A percentile compares a stretch with the other conserved stretches of the same genome.
These are phyloP conservation scores for Spizaetus ornatus DNA, from an alignment of 2,113 vertebrate species.

Conservation along the genomic window DNA sequence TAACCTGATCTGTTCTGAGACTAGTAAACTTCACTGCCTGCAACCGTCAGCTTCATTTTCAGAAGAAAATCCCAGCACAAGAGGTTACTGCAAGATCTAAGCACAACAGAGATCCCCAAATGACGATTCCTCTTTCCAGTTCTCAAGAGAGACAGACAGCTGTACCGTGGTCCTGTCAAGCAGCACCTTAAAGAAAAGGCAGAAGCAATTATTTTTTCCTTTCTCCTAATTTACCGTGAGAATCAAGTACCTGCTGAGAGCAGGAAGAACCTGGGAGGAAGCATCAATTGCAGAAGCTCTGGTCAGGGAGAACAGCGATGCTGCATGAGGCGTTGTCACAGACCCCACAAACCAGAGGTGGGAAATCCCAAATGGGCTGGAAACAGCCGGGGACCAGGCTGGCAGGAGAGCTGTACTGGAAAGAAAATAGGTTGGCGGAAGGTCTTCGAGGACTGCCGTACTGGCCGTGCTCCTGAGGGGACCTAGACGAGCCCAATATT, in stretches of 20 bases:
- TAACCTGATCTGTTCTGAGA: background rate
- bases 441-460: background rate
- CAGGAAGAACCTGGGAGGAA: background rate
- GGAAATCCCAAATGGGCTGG: background rate
- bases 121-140: background rate
- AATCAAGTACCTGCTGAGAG: background rate
- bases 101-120: background rate
- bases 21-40: background rate
- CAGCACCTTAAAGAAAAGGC: background rate
- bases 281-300: background rate
- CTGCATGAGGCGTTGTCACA: accelerated
- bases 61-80: background rate
- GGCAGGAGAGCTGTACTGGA: background rate
- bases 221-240: background rate
- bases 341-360: background rate
- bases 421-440: background rate
- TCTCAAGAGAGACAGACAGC: background rate
- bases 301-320: accelerated
- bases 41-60: background rate
- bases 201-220: background rate
- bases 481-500: accelerated
- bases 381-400: background rate
- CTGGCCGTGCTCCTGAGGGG: background rate
- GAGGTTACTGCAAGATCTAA: background rate
- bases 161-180: background rate